A percentile compares a stretch with the other conserved stretches of the same genome.
Conservation (phyloP, 2,888 invertebrate species). For the Apomyelois bistriatella region DNA sequence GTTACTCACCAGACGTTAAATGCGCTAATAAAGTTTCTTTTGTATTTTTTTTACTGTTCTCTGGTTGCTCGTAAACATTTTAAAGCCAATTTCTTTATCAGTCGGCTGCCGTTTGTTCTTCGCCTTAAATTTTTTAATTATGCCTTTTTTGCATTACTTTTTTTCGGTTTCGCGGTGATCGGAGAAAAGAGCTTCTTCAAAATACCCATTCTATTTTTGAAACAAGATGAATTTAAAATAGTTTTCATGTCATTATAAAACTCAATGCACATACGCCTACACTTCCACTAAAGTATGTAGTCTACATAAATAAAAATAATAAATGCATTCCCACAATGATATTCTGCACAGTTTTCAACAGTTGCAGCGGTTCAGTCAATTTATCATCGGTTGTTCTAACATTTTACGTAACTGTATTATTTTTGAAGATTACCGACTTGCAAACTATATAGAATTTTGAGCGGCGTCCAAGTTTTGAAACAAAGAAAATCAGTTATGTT, state of each 20-base stretch:
- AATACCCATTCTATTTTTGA: no score
- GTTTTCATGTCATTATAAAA: no score
- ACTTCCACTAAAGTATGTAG: no score
- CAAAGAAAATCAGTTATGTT: conserved; percentile 33
- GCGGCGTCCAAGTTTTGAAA: conserved; percentile 41
- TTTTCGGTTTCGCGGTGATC: no score
- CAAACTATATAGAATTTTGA: conserved; percentile 33
- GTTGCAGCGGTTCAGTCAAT: not conserved
- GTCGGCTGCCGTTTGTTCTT: not conserved
- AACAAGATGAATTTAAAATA: no score
- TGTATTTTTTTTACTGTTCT: not conserved
- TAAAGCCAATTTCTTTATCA: conserved; percentile 5
- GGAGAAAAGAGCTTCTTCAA: no score
- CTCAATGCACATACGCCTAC: no score
- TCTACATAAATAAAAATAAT: not conserved
- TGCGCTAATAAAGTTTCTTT: conserved; percentile 1
- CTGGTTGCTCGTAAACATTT: conserved; percentile 1
- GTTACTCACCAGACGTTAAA: not conserved
- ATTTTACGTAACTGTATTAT: conserved; percentile 20
- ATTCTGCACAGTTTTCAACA: not conserved
- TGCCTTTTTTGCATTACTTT: not conserved
- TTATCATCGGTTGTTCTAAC: not conserved
- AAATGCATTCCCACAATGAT: not conserved
- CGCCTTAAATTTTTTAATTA: not conserved
- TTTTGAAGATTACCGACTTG: conserved; percentile 21